phyloP scores from a whole-genome alignment of 2,888 invertebrate genomes.

The Rosalia funebris region DNA sequence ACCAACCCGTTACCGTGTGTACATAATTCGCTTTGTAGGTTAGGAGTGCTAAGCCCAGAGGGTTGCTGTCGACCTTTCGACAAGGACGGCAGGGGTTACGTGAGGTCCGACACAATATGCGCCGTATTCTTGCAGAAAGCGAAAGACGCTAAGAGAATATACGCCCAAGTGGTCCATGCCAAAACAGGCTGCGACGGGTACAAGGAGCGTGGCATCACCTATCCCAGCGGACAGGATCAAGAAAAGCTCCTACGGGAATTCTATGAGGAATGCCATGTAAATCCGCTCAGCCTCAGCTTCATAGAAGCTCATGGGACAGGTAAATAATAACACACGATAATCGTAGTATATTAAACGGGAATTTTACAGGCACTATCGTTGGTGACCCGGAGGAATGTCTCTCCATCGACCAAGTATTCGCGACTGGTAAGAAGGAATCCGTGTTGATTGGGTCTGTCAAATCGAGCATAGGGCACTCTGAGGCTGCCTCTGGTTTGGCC shows the following conservation, averaged over 20 bases:
- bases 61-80: constrained; percentile 94
- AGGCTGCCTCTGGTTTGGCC: constrained; percentile 84
- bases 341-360: not conserved
- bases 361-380: constrained; percentile 57
- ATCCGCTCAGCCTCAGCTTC: constrained; percentile 77
- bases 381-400: constrained; percentile 93
- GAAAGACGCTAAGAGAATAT: constrained; percentile 64
- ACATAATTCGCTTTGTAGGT: constrained; percentile 53
- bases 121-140: constrained; percentile 77
- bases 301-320: constrained; percentile 90
- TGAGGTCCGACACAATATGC: constrained; percentile 80
- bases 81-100: constrained; percentile 81
- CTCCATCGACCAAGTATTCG: constrained; percentile 83
- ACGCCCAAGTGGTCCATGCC: constrained; percentile 61
- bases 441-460: constrained; percentile 89
- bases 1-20: not conserved
- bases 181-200: constrained; percentile 59
- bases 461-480: constrained; percentile 92
- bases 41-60: constrained; percentile 82
- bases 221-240: constrained; percentile 66
- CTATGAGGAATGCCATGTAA: constrained; percentile 75
- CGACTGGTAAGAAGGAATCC: constrained; percentile 75
- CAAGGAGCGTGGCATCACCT: constrained; percentile 59
- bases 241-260: constrained; percentile 71
- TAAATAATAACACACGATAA: constrained; percentile 24